These are phyloP conservation scores for Larimichthys polyactis DNA, from an alignment of 2,113 vertebrate species.

Conservation along the genomic window DNA sequence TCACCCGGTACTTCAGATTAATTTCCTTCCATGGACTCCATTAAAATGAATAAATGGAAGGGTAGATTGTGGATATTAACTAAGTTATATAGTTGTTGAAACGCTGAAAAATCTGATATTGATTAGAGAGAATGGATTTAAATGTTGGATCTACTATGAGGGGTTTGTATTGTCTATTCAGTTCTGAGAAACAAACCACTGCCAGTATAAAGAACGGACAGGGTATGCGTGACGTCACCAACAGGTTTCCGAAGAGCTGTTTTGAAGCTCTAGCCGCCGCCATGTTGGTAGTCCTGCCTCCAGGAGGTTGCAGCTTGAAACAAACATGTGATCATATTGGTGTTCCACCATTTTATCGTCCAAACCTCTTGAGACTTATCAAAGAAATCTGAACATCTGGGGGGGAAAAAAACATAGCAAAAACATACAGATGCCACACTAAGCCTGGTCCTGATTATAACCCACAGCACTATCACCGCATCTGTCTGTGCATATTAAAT, in stretches of 20 bases:
- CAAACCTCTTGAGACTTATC: too few relatives aligned
- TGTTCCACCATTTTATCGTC: too few relatives aligned
- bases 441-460: not conserved
- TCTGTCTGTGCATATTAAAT: constrained; percentile 3
- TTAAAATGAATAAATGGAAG: constrained; percentile 16
- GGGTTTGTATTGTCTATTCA: too few relatives aligned
- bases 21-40: constrained; percentile 12
- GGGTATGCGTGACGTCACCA: too few relatives aligned
- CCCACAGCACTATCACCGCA: not conserved
- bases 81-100: constrained; percentile 1
- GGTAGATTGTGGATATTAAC: not conserved
- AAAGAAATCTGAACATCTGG: not conserved
- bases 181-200: not conserved
- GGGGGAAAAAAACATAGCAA: too few relatives aligned
- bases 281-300: too few relatives aligned
- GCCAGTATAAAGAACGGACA: not conserved
- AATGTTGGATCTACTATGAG: not conserved
- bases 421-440: not conserved
- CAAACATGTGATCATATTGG: too few relatives aligned
- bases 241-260: too few relatives aligned
- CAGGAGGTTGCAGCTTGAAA: not conserved
- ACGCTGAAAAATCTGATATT: not conserved
- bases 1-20: not conserved
- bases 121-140: not conserved
- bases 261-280: too few relatives aligned